Conservation (phyloP, 2,797 vertebrate genomes). For the Pteropus rufus region DNA sequence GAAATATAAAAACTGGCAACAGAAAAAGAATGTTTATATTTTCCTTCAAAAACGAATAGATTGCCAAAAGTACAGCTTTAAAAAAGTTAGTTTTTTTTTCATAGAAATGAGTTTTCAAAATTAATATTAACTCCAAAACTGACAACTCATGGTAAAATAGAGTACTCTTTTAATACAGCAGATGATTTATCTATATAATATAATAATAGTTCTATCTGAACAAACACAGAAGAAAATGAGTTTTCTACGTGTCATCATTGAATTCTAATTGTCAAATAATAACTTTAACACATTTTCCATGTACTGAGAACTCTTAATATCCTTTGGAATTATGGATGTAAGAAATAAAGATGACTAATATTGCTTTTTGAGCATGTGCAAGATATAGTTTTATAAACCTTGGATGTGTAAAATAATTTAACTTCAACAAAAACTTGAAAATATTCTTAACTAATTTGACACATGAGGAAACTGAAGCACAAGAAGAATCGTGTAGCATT, state of each 20-base stretch:
- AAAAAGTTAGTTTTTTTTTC: neutral
- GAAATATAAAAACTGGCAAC: neutral
- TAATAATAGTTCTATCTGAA: neutral
- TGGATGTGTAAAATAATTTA: neutral
- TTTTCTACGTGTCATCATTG: neutral
- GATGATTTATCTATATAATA: neutral
- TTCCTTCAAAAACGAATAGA: neutral
- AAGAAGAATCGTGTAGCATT: neutral
- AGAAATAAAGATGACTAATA: neutral
- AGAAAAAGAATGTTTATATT: neutral
- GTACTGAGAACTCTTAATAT: neutral
- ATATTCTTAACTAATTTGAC: neutral
- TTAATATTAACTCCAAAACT: neutral
- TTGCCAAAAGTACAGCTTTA: neutral
- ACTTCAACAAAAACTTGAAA: neutral
- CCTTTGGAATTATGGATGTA: neutral
- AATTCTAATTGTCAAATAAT: neutral
- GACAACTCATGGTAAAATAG: neutral
- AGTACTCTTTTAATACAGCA: neutral
- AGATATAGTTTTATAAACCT: neutral
- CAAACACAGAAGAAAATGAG: neutral
- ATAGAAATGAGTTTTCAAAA: neutral
- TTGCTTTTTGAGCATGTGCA: neutral
- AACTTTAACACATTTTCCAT: neutral
- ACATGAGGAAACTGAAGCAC: neutral